Evolutionary conservation across 2,888 invertebrate genomes (phyloP).

Genomic region (Candidula unifasciata): DNA sequence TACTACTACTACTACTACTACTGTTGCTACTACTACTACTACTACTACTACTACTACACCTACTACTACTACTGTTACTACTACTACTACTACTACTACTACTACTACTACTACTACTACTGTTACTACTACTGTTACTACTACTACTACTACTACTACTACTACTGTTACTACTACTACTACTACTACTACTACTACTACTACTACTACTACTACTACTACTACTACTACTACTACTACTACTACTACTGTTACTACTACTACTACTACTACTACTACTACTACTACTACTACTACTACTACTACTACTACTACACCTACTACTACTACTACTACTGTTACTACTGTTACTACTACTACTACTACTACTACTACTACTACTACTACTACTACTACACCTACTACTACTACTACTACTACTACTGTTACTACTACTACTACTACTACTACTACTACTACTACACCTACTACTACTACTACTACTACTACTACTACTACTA

Average conservation of each 20-base stretch:
- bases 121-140: too few species aligned
- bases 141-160: constrained; percentile 11
- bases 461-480: background rate
- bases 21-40: background rate
- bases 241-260: background rate
- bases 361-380: constrained; percentile 9
- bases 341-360: background rate
- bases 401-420: background rate
- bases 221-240: background rate
- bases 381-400: background rate
- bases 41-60: background rate
- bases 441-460: background rate
- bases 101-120: constrained; percentile 15
- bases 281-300: background rate
- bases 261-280: too few species aligned
- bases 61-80: constrained; percentile 14
- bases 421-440: background rate
- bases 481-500: constrained; percentile 1
- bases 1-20: constrained; percentile 12
- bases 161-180: constrained; percentile 7
- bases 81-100: constrained; percentile 22
- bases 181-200: constrained; percentile 34
- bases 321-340: constrained; percentile 2
- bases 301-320: background rate
- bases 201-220: constrained; percentile 36